Evolutionary conservation across 2,797 vertebrate genomes (phyloP).

Genomic region (Eleutherodactylus coqui): DNA sequence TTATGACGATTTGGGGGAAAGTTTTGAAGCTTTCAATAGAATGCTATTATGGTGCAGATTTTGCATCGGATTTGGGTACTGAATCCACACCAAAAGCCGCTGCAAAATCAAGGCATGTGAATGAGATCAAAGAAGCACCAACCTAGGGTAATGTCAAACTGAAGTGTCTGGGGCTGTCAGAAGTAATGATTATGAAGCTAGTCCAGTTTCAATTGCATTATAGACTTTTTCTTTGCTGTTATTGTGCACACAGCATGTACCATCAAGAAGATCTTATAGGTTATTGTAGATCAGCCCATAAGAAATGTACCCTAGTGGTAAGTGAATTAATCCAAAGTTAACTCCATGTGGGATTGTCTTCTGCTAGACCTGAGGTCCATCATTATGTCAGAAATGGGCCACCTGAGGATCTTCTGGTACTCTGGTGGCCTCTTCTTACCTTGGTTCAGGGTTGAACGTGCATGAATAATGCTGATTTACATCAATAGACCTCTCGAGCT

Average conservation of each 20-base stretch:
- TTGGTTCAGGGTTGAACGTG: not conserved
- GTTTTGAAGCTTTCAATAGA: too few species aligned
- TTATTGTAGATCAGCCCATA: not conserved
- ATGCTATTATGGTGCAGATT: too few species aligned
- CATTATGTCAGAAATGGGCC: too few species aligned
- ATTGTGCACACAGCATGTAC: not conserved
- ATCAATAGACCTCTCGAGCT: too few species aligned
- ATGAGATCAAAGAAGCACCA: too few species aligned
- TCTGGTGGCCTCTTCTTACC: not conserved
- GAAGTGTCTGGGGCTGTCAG: too few species aligned
- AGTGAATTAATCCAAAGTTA: not conserved
- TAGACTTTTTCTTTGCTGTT: not conserved
- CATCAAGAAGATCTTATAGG: not conserved
- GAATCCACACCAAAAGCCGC: too few species aligned
- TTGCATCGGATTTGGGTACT: too few species aligned
- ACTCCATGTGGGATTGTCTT: not conserved
- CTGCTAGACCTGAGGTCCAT: not conserved
- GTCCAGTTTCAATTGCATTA: not conserved
- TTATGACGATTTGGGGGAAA: too few species aligned
- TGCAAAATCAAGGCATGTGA: too few species aligned
- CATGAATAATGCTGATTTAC: not conserved
- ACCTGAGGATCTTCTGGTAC: not conserved
- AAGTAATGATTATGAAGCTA: too few species aligned
- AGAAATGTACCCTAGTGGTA: not conserved
- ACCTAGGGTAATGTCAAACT: too few species aligned